Evolutionary conservation across 2,113 vertebrate species (phyloP).

Genomic region (Capreolus pygargus): DNA sequence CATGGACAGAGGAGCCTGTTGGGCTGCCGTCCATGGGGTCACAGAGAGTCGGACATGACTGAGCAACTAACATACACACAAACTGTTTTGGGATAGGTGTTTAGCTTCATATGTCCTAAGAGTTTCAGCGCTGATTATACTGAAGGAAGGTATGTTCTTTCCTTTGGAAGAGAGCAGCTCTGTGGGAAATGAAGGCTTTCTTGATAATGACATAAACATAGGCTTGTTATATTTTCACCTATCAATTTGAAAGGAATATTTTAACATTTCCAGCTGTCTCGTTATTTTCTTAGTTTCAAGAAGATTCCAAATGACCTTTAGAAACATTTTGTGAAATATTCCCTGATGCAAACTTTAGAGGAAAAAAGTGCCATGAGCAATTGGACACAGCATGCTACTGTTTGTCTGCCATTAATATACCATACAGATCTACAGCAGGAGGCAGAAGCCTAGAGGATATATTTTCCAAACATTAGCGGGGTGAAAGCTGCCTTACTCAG

Average conservation of each 20-base stretch:
- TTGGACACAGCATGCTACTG: constrained; percentile 11
- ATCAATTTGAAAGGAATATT: constrained; percentile 9
- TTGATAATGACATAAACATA: neutral
- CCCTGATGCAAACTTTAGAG: neutral
- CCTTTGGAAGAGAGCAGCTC: neutral
- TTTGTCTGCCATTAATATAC: constrained; percentile 33
- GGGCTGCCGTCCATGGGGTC: neutral
- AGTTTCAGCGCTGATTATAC: neutral
- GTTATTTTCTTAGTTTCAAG: constrained; percentile 65
- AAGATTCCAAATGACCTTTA: constrained; percentile 67
- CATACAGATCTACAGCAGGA: neutral
- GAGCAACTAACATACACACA: neutral
- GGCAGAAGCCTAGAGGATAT: neutral
- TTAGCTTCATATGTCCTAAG: neutral
- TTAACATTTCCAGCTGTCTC: constrained; percentile 41
- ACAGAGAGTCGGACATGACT: rapidly evolving
- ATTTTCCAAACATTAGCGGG: constrained; percentile 34
- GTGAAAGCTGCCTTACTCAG: neutral
- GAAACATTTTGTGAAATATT: constrained; percentile 46
- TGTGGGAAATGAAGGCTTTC: neutral
- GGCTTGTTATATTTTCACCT: constrained; percentile 11
- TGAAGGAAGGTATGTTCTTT: neutral
- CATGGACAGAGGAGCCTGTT: neutral
- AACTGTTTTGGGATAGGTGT: neutral
- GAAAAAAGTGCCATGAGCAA: constrained; percentile 12